Percentiles rank a stretch among this genome's conserved stretches.
These are phyloP conservation scores for Ophion obscuratus DNA, from an alignment of 2,888 invertebrate genomes.

Conservation along the genomic window DNA sequence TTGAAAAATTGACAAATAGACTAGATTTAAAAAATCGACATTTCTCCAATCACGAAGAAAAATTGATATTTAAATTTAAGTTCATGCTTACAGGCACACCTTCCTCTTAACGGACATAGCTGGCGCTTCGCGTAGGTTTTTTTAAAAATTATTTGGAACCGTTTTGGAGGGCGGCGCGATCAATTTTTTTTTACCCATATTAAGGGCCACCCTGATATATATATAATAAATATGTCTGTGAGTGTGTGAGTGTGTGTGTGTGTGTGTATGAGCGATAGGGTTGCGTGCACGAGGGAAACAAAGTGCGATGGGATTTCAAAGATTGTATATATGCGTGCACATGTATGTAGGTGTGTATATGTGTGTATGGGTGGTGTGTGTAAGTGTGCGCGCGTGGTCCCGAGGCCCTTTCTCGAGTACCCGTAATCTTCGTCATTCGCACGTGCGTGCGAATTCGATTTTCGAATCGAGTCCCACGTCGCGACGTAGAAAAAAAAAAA, in stretches of 20 bases:
- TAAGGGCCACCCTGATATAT: no score
- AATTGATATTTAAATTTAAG: no score
- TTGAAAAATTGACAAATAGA: no score
- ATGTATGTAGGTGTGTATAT: constrained; percentile 26
- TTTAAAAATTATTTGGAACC: no score
- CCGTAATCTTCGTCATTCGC: constrained; percentile 62
- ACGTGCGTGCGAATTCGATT: constrained; percentile 41
- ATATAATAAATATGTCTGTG: no score
- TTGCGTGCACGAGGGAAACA: constrained; percentile 64
- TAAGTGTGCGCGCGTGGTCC: constrained; percentile 37
- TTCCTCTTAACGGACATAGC: no score
- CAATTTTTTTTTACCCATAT: no score
- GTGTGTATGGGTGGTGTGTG: constrained; percentile 18
- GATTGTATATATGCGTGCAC: constrained; percentile 29
- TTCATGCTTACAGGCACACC: no score
- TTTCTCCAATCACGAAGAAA: no score
- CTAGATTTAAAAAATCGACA: no score
- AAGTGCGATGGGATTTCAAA: constrained; percentile 61
- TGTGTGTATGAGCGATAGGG: constrained; percentile 51
- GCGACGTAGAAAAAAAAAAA: constrained; percentile 15
- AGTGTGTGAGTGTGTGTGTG: constrained; percentile 2
- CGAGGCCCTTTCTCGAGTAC: constrained; percentile 63
- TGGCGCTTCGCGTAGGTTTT: no score
- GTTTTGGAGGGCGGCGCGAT: no score
- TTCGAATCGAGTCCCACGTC: constrained; percentile 59